These are phyloP conservation scores for Peromyscus melanophrys DNA, from an alignment of 2,797 vertebrate genomes.

Conservation along the genomic window DNA sequence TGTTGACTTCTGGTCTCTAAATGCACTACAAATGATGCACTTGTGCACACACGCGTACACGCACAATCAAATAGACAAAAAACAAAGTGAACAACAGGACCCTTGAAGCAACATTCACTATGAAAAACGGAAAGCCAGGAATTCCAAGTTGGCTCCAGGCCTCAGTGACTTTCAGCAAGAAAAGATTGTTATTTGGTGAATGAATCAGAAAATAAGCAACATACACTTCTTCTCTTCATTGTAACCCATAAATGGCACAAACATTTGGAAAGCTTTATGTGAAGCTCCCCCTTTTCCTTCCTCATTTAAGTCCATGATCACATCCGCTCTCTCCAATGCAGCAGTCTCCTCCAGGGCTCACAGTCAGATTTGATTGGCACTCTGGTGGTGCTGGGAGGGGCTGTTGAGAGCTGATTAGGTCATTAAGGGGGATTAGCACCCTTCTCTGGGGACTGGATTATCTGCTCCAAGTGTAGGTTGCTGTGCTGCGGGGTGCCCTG, in stretches of 20 bases:
- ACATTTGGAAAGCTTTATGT: background rate
- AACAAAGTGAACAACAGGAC: background rate
- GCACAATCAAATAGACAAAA: background rate
- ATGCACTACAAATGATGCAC: background rate
- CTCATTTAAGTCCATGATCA: background rate
- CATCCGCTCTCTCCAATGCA: background rate
- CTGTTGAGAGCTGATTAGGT: background rate
- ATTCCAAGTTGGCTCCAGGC: no score
- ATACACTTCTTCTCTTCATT: background rate
- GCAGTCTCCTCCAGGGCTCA: background rate
- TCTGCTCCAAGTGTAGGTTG: background rate
- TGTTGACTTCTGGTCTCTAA: background rate
- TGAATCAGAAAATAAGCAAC: background rate
- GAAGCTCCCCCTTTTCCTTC: background rate
- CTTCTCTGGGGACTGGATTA: slow-evolving; percentile 3
- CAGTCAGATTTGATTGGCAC: background rate
- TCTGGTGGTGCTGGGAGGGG: background rate
- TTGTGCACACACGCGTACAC: background rate
- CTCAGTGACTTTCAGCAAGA: background rate
- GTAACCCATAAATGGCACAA: background rate
- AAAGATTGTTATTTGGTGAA: background rate
- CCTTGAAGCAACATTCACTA: background rate
- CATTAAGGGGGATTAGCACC: background rate
- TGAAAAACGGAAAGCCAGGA: background rate
- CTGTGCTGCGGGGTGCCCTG: background rate